A percentile compares a stretch with the other conserved stretches of the same genome.
These are phyloP conservation scores for Dipodomys ordii DNA, from an alignment of 2,113 vertebrate genomes.

Conservation along the genomic window DNA sequence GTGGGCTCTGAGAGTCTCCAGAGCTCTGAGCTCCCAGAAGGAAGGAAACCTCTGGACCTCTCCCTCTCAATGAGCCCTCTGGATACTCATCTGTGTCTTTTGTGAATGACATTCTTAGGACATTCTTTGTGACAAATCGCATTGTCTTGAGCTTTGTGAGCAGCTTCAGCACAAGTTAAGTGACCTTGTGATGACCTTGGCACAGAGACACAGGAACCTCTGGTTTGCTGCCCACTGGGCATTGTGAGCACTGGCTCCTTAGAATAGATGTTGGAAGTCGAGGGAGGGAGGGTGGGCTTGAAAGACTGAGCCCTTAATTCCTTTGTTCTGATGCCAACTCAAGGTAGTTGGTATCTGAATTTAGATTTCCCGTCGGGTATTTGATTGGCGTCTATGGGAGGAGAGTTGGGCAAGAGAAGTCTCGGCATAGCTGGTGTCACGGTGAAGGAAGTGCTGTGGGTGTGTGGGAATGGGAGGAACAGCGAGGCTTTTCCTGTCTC, in stretches of 20 bases:
- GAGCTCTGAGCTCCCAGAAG: not conserved
- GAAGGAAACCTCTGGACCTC: fast-evolving
- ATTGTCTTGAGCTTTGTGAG: not conserved
- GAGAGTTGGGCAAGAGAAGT: not conserved
- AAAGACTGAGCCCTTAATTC: not conserved
- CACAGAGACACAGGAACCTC: fast-evolving
- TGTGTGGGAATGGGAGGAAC: too few relatives aligned
- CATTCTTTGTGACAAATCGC: not conserved
- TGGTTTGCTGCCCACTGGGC: not conserved
- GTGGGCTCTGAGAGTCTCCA: not conserved
- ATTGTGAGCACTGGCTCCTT: not conserved
- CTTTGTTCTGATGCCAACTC: not conserved
- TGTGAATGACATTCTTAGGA: not conserved
- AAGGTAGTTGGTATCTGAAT: not conserved
- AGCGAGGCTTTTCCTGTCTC: not conserved
- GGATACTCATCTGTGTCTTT: not conserved
- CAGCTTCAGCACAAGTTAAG: not conserved
- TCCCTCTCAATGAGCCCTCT: too few relatives aligned
- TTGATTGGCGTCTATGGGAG: too few relatives aligned
- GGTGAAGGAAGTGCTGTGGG: too few relatives aligned
- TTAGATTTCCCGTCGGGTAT: too few relatives aligned
- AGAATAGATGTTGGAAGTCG: not conserved
- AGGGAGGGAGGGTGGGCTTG: not conserved
- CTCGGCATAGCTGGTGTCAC: fast-evolving
- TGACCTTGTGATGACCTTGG: not conserved